Percentiles rank a stretch among this genome's conserved stretches.
These are phyloP conservation scores for Encarsia formosa DNA, from an alignment of 2,888 invertebrate species.

Conservation along the genomic window DNA sequence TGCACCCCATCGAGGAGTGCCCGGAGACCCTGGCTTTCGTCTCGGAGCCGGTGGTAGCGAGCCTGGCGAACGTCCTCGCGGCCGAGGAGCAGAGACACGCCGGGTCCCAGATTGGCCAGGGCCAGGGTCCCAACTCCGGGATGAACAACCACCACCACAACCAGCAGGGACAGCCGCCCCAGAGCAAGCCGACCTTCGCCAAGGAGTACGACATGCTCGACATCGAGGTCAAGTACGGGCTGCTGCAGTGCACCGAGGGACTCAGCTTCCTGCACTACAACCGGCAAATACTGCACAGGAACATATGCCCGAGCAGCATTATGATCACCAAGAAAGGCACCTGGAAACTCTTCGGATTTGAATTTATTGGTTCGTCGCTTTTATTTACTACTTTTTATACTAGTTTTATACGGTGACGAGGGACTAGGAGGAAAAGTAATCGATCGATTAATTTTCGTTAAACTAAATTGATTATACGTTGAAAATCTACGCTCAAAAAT, in stretches of 20 bases:
- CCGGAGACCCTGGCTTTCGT: conserved; percentile 88
- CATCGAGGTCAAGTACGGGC: conserved; percentile 88
- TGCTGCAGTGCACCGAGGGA: conserved; percentile 92
- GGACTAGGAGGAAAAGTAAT: too few relatives aligned
- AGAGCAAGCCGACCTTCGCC: conserved; percentile 59
- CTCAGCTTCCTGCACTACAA: conserved; percentile 88
- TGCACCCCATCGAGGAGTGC: conserved; percentile 66
- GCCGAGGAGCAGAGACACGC: conserved; percentile 63
- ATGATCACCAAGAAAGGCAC: conserved; percentile 88
- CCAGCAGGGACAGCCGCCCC: conserved; percentile 15
- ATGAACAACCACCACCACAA: conserved; percentile 38
- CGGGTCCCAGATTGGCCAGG: conserved; percentile 42
- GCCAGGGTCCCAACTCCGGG: conserved; percentile 45
- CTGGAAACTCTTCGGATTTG: conserved; percentile 94
- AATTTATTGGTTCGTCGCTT: conserved; percentile 84
- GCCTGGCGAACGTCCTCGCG: conserved; percentile 84
- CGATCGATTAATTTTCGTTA: too few relatives aligned
- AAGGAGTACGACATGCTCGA: conserved; percentile 86
- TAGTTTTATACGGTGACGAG: too few relatives aligned
- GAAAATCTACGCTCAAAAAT: too few relatives aligned
- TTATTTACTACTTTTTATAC: too few relatives aligned
- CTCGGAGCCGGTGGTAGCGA: conserved; percentile 85
- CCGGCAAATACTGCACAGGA: conserved; percentile 84
- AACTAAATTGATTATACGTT: too few relatives aligned
- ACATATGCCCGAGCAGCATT: conserved; percentile 89